phyloP scores from a whole-genome alignment of 2,113 vertebrate genomes.

The Barnardius zonarius region DNA sequence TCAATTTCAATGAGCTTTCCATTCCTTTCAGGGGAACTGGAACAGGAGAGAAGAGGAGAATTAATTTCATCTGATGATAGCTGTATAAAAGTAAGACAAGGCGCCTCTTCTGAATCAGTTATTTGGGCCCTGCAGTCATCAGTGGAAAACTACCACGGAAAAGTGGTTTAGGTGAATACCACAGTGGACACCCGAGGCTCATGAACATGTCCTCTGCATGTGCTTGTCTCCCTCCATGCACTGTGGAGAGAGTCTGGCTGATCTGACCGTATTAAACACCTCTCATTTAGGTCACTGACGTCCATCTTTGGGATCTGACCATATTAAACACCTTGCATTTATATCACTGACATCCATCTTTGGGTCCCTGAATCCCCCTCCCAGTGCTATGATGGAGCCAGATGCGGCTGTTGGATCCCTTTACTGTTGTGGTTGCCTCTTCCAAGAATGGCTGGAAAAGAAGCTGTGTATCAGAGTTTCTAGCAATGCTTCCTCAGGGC shows the following conservation, averaged over 20 bases:
- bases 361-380: neutral
- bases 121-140: neutral
- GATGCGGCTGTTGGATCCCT: neutral
- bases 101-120: neutral
- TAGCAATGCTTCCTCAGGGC: neutral
- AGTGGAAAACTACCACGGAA: neutral
- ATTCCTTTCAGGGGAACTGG: neutral
- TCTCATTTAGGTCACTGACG: neutral
- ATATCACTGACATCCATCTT: neutral
- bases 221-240: neutral
- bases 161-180: neutral
- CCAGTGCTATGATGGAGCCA: neutral
- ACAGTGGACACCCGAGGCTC: neutral
- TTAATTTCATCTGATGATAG: neutral
- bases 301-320: too few relatives aligned
- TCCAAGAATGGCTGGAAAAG: neutral
- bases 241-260: neutral
- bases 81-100: neutral
- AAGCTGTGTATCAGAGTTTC: neutral
- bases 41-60: neutral
- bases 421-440: neutral
- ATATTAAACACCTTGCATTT: neutral
- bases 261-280: neutral
- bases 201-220: neutral
- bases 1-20: neutral